Conservation (phyloP, 2,113 vertebrate genomes). For the Talpa occidentalis region DNA sequence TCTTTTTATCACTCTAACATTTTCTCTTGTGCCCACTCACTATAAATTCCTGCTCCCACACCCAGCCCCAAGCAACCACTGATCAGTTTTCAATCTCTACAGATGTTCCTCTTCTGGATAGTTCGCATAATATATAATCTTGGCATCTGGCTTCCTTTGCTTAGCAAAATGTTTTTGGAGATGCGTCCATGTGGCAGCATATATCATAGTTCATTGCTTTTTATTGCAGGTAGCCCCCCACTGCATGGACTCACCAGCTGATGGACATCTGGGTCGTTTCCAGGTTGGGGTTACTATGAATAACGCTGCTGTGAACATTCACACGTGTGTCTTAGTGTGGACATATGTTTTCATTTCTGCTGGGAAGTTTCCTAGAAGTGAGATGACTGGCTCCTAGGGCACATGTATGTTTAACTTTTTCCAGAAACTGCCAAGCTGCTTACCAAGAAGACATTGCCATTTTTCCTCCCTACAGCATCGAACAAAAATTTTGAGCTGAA, state of each 20-base stretch:
- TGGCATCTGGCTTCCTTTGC: not conserved
- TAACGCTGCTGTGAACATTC: not conserved
- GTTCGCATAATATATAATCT: not conserved
- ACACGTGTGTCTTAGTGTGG: not conserved
- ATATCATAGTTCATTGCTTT: not conserved
- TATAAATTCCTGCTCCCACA: not conserved
- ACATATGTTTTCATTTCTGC: not conserved
- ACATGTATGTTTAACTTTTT: not conserved
- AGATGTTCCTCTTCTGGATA: not conserved
- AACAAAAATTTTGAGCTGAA: not conserved
- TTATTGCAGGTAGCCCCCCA: not conserved
- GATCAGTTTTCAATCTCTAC: not conserved
- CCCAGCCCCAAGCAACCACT: not conserved
- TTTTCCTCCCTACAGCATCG: not conserved
- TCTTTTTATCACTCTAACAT: not conserved
- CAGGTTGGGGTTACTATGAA: not conserved
- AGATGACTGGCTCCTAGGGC: not conserved
- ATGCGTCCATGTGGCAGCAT: not conserved
- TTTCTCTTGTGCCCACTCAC: not conserved
- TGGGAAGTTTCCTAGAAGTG: conserved; percentile 8
- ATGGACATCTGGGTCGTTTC: not conserved
- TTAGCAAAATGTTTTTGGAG: not conserved
- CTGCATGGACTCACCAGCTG: too few species aligned
- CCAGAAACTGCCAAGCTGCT: conserved; percentile 22
- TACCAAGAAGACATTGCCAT: not conserved